Percentiles rank a stretch among this genome's conserved stretches.
These are phyloP conservation scores for Archilochus colubris DNA, from an alignment of 2,113 vertebrate genomes.

Conservation along the genomic window DNA sequence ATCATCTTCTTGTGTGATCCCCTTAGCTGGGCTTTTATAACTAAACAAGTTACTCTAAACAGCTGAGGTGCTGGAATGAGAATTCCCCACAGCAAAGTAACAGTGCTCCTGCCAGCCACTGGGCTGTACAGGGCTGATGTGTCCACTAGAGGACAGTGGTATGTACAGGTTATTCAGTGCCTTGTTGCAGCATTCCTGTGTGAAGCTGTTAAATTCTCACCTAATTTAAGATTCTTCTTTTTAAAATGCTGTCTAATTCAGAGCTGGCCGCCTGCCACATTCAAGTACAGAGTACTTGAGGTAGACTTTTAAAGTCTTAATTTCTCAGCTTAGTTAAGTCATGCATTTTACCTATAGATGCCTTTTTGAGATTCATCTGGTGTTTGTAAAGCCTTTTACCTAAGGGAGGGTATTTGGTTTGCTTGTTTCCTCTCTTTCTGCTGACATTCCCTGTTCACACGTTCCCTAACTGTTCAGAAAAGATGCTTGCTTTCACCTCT, in stretches of 20 bases:
- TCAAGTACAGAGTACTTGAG: not conserved
- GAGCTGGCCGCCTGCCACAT: not conserved
- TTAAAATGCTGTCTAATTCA: not conserved
- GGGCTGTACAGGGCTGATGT: not conserved
- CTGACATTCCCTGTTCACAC: not conserved
- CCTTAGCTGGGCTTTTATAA: not conserved
- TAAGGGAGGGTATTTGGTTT: not conserved
- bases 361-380: not conserved
- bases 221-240: not conserved
- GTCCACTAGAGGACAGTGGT: not conserved
- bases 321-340: not conserved
- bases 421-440: not conserved
- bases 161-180: not conserved
- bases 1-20: not conserved
- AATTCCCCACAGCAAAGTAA: not conserved
- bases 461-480: not conserved
- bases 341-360: not conserved
- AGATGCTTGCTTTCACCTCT: not conserved
- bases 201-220: conserved; percentile 11
- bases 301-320: not conserved
- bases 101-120: accelerated
- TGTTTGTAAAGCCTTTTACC: not conserved
- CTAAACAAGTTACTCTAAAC: too few relatives aligned
- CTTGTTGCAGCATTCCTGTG: not conserved
- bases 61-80: not conserved